Evolutionary conservation across 2,113 vertebrate species (phyloP).

Genomic region (Diglossa brunneiventris): DNA sequence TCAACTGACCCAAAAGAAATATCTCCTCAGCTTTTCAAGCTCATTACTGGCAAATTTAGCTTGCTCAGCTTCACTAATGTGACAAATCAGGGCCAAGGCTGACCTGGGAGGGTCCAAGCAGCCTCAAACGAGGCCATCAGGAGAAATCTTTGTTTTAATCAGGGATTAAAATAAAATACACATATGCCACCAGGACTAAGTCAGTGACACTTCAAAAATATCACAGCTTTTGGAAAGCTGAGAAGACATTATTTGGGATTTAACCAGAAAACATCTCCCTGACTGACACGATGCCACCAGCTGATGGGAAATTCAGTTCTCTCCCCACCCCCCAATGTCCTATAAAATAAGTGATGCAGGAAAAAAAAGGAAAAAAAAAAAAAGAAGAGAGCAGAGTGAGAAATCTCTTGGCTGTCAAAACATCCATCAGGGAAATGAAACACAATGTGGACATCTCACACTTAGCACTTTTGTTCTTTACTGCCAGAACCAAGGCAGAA

Average conservation of each 20-base stretch:
- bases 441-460: background rate
- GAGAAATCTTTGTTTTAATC: background rate
- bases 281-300: background rate
- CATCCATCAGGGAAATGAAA: constrained; percentile 19
- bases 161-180: background rate
- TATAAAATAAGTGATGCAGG: background rate
- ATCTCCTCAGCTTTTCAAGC: background rate
- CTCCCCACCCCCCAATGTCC: background rate
- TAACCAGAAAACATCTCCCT: background rate
- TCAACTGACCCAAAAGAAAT: background rate
- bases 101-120: background rate
- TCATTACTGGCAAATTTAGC: background rate
- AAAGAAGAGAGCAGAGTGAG: background rate
- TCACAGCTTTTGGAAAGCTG: background rate
- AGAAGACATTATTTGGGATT: background rate
- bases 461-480: constrained; percentile 1
- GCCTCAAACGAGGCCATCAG: background rate
- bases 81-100: background rate
- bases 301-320: constrained; percentile 4
- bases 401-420: constrained; percentile 24
- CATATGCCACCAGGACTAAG: background rate
- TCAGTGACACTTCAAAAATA: background rate
- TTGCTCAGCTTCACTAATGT: background rate
- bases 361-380: background rate
- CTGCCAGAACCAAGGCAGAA: background rate